A percentile compares a stretch with the other conserved stretches of the same genome.
These are phyloP conservation scores for Machimus atricapillus DNA, from an alignment of 2,888 invertebrate species.

Conservation along the genomic window DNA sequence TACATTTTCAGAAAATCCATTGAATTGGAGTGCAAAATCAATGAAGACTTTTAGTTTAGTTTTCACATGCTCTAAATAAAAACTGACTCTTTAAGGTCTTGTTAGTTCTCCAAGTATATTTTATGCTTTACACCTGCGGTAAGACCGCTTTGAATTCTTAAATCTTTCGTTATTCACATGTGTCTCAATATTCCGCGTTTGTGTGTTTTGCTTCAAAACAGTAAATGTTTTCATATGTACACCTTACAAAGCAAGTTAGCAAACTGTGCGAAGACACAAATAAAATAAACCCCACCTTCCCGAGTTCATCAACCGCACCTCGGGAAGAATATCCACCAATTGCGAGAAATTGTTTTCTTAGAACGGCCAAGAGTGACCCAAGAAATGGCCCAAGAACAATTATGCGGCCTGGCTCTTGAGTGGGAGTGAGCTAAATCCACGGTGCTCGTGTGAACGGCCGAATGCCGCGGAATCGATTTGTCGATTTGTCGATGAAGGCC, in stretches of 20 bases:
- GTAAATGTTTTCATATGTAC: neutral
- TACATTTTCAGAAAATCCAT: too few species aligned
- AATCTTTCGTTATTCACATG: neutral
- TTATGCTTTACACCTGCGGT: neutral
- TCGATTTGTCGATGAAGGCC: slow-evolving; percentile 2
- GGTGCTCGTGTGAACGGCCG: neutral
- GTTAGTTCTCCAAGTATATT: neutral
- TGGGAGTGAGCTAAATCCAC: neutral
- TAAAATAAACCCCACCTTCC: neutral
- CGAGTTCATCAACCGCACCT: neutral
- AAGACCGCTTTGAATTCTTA: neutral
- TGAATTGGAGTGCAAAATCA: too few species aligned
- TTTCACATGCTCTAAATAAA: too few species aligned
- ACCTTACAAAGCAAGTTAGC: neutral
- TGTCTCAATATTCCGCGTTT: neutral
- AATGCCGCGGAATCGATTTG: neutral
- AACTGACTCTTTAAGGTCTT: too few species aligned
- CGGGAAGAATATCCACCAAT: neutral
- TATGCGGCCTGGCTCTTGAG: neutral
- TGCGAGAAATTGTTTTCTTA: slow-evolving; percentile 13
- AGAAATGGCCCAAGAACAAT: neutral
- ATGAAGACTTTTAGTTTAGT: too few species aligned
- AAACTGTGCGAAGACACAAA: neutral
- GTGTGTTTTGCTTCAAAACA: neutral
- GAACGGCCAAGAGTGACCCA: neutral